Evolutionary conservation across 1,140 invertebrate genomes (phyloP).

Genomic region (Babylonia areolata): DNA sequence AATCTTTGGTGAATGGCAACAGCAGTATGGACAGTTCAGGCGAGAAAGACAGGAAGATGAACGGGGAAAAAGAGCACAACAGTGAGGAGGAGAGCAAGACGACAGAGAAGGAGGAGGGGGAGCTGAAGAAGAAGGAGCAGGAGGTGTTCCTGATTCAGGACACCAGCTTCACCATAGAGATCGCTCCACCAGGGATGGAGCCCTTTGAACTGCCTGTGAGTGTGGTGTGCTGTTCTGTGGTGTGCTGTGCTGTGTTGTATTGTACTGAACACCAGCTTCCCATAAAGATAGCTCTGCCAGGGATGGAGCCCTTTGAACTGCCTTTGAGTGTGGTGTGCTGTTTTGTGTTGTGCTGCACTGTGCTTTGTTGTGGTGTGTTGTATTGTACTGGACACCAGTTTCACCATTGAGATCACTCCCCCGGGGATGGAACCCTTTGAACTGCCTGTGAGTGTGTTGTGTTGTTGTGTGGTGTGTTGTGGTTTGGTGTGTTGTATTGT

Average conservation of each 20-base stretch:
- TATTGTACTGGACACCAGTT: conserved; percentile 94
- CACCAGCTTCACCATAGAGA: conserved; percentile 94
- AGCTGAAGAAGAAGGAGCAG: conserved; percentile 61
- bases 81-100: background rate
- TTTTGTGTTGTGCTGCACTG: too few relatives aligned
- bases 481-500: too few relatives aligned
- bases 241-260: too few relatives aligned
- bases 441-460: conserved; percentile 83
- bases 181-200: conserved; percentile 91
- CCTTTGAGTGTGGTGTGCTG: conserved; percentile 81
- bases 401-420: conserved; percentile 92
- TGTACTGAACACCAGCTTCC: conserved; percentile 94
- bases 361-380: too few relatives aligned
- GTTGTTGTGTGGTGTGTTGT: conserved; percentile 27
- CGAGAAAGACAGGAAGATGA: conserved; percentile 2
- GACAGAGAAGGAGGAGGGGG: conserved; percentile 2
- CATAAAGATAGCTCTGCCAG: conserved; percentile 92
- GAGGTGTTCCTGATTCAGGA: conserved; percentile 93
- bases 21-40: background rate
- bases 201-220: conserved; percentile 90
- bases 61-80: background rate
- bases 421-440: conserved; percentile 91
- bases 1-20: conserved; percentile 29
- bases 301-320: conserved; percentile 90
- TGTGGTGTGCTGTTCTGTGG: conserved; percentile 13